Evolutionary conservation across 2,797 vertebrate genomes (phyloP), one percentile per base, ranked within the genome.

Genomic region (Ctenochaetus hawaiiensis): DNA sequence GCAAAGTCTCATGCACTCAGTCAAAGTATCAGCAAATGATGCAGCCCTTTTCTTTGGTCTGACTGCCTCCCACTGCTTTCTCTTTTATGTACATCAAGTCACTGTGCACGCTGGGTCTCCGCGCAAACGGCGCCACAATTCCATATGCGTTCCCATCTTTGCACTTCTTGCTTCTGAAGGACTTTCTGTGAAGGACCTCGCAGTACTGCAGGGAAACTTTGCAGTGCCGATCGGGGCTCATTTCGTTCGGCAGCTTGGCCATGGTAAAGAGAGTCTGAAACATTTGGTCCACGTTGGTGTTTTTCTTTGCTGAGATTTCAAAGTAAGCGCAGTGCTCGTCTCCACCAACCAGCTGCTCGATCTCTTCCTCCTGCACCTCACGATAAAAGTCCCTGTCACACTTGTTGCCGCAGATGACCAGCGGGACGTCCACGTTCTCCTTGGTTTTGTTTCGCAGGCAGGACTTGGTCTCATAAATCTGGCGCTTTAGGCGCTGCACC

Each of bases 341-440:
- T 34, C 92, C 95, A 1, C 96, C 94, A 2, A 99, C 94, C 79
- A 99, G 84, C 90, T 93, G 95, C 87, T 97, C 95, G 1, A 98
- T 96, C 91, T 99, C 97, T 0, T 96, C 92, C 67, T 95, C 94
- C 18, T 95, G 95, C 23, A 99, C 97, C 82, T 98, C 96, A 0
- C 97, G 95, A 89, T 97, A 94, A 83, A 98, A 97, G 89, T 97
- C 98, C 26, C 95, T 92, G 93, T 99, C 98, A 0, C 97, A 96
- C 78, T 99, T 99, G 94, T 99, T 99, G 78, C 98, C 98, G 8
- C 98, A 99, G 91, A 99, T 97, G 73, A 99, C 97, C 67, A 99
- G 84, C 7, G 98, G 97, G 49, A 99, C 98, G 13, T 98, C 96
- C 23, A 93, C 93, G 89, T 96, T 96, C 87, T 98, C 97, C 82